Percentiles rank a stretch among this genome's conserved stretches.
phyloP scores from a whole-genome alignment of 1,140 invertebrate species.

The Leptopilina clavipes region DNA sequence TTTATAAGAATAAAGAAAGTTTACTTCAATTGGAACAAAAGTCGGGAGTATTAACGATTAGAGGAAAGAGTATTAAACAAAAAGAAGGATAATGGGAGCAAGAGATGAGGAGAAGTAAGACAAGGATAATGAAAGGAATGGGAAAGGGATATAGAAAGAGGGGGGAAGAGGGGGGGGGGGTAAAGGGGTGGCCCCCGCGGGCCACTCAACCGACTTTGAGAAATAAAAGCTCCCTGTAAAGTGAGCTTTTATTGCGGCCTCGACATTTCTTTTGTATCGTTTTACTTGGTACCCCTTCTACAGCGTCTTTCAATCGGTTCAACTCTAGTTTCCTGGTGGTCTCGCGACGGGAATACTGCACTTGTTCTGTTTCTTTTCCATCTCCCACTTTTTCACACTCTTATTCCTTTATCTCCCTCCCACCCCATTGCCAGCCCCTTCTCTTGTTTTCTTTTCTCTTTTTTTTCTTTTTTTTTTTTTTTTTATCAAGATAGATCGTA shows the following conservation, averaged over 20 bases:
- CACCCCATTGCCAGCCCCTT: background rate
- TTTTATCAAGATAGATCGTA: background rate
- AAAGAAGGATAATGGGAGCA: slow-evolving; percentile 36
- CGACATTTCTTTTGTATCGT: slow-evolving; percentile 66
- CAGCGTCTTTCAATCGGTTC: slow-evolving; percentile 67
- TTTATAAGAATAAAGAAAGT: slow-evolving; percentile 24
- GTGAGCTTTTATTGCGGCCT: slow-evolving; percentile 69
- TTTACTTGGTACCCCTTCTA: slow-evolving; percentile 54
- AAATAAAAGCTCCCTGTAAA: slow-evolving; percentile 73
- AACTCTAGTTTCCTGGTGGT: slow-evolving; percentile 57
- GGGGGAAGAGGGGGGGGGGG: slow-evolving; percentile 45
- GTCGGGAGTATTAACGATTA: slow-evolving; percentile 49
- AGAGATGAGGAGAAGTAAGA: slow-evolving; percentile 44
- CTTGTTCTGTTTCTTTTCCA: slow-evolving; percentile 32
- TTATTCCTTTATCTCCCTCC: background rate
- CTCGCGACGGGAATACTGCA: slow-evolving; percentile 52
- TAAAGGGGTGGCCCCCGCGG: slow-evolving; percentile 55
- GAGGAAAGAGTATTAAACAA: slow-evolving; percentile 47
- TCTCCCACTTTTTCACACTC: slow-evolving; percentile 4
- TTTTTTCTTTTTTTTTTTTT: too few relatives aligned
- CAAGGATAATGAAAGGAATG: slow-evolving; percentile 47
- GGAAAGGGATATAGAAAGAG: slow-evolving; percentile 43
- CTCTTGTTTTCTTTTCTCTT: background rate
- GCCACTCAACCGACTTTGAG: slow-evolving; percentile 67
- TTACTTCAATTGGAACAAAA: slow-evolving; percentile 37